A percentile compares a stretch with the other conserved stretches of the same genome.
These are phyloP conservation scores for Zaprionus nigranus DNA, from an alignment of 1,140 invertebrate genomes.

Conservation along the genomic window DNA sequence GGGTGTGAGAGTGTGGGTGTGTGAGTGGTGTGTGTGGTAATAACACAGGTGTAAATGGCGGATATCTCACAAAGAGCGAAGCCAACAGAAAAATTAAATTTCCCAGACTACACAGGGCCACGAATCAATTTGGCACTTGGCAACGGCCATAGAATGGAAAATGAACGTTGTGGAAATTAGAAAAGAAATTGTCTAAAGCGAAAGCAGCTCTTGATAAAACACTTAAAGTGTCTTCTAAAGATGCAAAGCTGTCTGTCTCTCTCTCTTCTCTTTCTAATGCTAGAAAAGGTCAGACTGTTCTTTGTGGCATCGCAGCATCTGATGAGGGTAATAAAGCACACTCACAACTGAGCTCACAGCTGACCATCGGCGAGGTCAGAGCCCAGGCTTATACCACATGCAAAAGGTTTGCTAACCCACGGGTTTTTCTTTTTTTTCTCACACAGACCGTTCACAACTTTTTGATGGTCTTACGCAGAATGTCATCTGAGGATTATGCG, in stretches of 20 bases:
- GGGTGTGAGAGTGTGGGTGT: neutral
- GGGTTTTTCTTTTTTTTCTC: neutral
- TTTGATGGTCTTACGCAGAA: constrained; percentile 45
- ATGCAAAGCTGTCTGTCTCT: neutral
- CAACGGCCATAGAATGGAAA: constrained; percentile 30
- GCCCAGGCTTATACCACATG: constrained; percentile 20
- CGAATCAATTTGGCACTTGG: constrained; percentile 70
- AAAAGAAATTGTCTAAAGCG: constrained; percentile 16
- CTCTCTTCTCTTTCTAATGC: constrained; percentile 1
- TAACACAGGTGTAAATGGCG: constrained; percentile 28
- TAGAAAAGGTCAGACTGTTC: constrained; percentile 55
- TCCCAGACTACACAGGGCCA: constrained; percentile 55
- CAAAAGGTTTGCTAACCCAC: constrained; percentile 14
- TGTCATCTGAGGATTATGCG: constrained; percentile 56
- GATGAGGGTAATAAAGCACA: constrained; percentile 64
- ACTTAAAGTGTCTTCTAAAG: constrained; percentile 3
- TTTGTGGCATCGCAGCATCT: constrained; percentile 33
- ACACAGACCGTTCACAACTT: constrained; percentile 11
- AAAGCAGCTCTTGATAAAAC: constrained; percentile 1
- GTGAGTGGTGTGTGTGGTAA: too few species aligned
- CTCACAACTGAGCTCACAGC: constrained; percentile 38
- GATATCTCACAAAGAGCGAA: constrained; percentile 17
- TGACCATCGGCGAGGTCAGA: constrained; percentile 9
- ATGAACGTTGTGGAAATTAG: constrained; percentile 2
- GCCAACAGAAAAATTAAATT: constrained; percentile 59